Conservation (phyloP, 2,888 invertebrate species). For the Dastarcus helophoroides region DNA sequence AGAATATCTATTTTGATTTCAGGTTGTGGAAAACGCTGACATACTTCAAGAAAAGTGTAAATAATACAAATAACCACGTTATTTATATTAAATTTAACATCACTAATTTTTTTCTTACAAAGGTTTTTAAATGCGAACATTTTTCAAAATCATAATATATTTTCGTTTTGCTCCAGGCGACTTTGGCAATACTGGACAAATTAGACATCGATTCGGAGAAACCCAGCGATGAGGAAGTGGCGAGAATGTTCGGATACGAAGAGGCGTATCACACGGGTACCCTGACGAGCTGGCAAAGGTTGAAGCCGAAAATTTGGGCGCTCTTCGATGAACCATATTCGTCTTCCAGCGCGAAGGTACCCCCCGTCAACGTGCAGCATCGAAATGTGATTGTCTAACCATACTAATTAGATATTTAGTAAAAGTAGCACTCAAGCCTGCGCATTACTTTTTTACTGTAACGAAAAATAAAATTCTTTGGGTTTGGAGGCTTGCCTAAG, state of each 20-base stretch:
- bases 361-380: constrained; percentile 64
- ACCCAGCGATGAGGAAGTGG: constrained; percentile 86
- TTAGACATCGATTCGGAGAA: constrained; percentile 89
- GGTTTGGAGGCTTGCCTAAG: too few species aligned
- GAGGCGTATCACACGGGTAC: constrained; percentile 72
- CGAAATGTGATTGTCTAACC: constrained; percentile 32
- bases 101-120: too few species aligned
- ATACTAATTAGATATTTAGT: constrained; percentile 12
- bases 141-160: too few species aligned
- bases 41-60: too few species aligned
- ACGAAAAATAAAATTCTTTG: too few species aligned
- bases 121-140: too few species aligned
- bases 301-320: constrained; percentile 89
- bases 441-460: too few species aligned
- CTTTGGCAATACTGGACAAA: constrained; percentile 88
- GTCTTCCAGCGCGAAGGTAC: constrained; percentile 81
- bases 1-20: too few species aligned
- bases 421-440: too few species aligned
- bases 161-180: constrained; percentile 63
- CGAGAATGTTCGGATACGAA: constrained; percentile 83
- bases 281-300: constrained; percentile 75
- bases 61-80: too few species aligned
- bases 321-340: constrained; percentile 95
- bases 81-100: too few species aligned
- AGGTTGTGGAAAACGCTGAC: too few species aligned